phyloP scores from a whole-genome alignment of 1,140 invertebrate species.

The Zelostemma sp. region DNA sequence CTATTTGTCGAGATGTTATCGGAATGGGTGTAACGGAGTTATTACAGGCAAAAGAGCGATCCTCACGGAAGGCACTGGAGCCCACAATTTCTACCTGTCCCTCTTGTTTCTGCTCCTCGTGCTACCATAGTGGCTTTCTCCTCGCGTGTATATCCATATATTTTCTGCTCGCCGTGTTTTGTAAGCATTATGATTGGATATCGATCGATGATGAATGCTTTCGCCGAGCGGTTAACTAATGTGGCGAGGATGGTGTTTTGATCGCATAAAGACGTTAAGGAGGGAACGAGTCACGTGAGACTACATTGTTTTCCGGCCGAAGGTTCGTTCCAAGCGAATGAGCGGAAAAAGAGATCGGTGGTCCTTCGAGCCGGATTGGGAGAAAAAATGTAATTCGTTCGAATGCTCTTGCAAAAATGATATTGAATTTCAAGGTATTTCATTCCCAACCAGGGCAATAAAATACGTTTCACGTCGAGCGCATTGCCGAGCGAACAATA shows the following conservation, averaged over 20 bases:
- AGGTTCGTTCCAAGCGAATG: too few species aligned
- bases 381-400: too few species aligned
- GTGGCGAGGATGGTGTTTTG: background rate
- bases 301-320: too few species aligned
- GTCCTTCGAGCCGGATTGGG: background rate
- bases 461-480: background rate
- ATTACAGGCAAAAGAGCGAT: conserved; percentile 52
- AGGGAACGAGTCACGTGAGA: too few species aligned
- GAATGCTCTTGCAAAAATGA: too few species aligned
- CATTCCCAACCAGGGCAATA: background rate
- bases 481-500: background rate
- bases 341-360: conserved; percentile 1
- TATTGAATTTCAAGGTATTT: background rate
- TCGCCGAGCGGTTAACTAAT: background rate
- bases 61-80: conserved; percentile 37
- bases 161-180: conserved; percentile 15
- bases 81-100: conserved; percentile 14
- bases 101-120: conserved; percentile 4
- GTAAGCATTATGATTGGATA: conserved; percentile 14
- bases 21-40: conserved; percentile 52
- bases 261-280: background rate
- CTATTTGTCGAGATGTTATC: conserved; percentile 56
- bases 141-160: too few species aligned
- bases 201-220: background rate
- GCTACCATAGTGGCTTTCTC: conserved; percentile 42